Evolutionary conservation across 2,113 vertebrate genomes (phyloP).

Genomic region (Syngnathoides biaculeatus): DNA sequence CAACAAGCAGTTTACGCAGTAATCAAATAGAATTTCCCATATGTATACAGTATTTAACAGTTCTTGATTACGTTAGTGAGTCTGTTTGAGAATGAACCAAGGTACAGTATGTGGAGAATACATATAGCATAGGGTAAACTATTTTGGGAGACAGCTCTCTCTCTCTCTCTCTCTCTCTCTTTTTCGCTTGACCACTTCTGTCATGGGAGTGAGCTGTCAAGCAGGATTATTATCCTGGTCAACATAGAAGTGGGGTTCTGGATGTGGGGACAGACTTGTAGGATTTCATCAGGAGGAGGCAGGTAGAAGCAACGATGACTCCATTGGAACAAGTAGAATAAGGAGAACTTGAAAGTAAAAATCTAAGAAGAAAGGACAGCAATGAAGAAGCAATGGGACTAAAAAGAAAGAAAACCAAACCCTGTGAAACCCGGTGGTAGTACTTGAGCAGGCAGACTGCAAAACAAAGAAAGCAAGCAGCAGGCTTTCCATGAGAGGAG

Average conservation of each 20-base stretch:
- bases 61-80: conserved; percentile 15
- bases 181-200: conserved; percentile 62
- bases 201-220: conserved; percentile 57
- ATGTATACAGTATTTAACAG: conserved; percentile 2
- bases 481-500: conserved; percentile 77
- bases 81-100: conserved; percentile 5
- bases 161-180: conserved; percentile 27
- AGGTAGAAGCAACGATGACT: conserved; percentile 37
- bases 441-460: conserved; percentile 80
- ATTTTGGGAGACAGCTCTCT: conserved; percentile 50
- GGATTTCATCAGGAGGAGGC: conserved; percentile 23
- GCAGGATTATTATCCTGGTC: conserved; percentile 59
- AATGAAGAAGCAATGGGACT: conserved; percentile 25
- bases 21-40: background rate
- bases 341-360: conserved; percentile 44
- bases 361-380: conserved; percentile 31
- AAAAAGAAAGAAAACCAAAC: conserved; percentile 14
- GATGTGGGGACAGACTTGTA: conserved; percentile 23
- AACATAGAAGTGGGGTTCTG: conserved; percentile 40
- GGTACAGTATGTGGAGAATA: conserved; percentile 24
- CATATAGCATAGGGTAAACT: conserved; percentile 24
- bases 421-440: conserved; percentile 76
- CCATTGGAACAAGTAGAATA: conserved; percentile 36
- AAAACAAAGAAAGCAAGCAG: conserved; percentile 93
- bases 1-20: conserved; percentile 15